Evolutionary conservation across 1,140 invertebrate genomes (phyloP).

Genomic region (Papilio dardanus): DNA sequence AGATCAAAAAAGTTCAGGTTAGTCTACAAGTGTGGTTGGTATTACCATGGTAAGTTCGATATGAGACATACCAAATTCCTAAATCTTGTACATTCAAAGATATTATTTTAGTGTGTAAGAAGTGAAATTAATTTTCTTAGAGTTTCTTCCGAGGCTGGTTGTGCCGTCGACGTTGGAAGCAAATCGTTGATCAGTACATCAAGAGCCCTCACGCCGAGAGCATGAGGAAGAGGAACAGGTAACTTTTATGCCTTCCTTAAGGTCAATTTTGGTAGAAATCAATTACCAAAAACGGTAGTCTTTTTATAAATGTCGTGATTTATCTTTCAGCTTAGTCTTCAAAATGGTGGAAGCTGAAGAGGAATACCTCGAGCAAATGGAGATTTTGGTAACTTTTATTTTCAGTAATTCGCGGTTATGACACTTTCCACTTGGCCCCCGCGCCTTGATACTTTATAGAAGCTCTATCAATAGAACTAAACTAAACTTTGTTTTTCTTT

Average conservation of each 20-base stretch:
- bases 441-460: background rate
- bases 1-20: slow-evolving; percentile 94
- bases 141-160: slow-evolving; percentile 97
- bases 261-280: background rate
- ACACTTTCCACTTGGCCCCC: background rate
- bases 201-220: slow-evolving; percentile 97
- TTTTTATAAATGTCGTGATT: slow-evolving; percentile 26
- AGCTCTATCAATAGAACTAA: background rate
- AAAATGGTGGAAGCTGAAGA: slow-evolving; percentile 96
- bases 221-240: slow-evolving; percentile 96
- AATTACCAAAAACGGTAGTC: too few species aligned
- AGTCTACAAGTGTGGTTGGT: slow-evolving; percentile 16
- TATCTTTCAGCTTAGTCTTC: slow-evolving; percentile 91
- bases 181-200: slow-evolving; percentile 97
- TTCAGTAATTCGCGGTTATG: background rate
- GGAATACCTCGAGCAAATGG: slow-evolving; percentile 96
- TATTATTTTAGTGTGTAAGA: background rate
- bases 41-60: too few species aligned
- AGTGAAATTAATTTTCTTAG: slow-evolving; percentile 76
- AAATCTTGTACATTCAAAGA: too few species aligned
- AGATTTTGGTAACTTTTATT: slow-evolving; percentile 83
- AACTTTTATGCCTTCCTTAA: background rate
- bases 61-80: too few species aligned
- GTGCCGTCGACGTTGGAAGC: slow-evolving; percentile 96
- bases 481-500: slow-evolving; percentile 6